Evolutionary conservation across 1,140 invertebrate genomes (phyloP).

Genomic region (Heliconius eleuchia): DNA sequence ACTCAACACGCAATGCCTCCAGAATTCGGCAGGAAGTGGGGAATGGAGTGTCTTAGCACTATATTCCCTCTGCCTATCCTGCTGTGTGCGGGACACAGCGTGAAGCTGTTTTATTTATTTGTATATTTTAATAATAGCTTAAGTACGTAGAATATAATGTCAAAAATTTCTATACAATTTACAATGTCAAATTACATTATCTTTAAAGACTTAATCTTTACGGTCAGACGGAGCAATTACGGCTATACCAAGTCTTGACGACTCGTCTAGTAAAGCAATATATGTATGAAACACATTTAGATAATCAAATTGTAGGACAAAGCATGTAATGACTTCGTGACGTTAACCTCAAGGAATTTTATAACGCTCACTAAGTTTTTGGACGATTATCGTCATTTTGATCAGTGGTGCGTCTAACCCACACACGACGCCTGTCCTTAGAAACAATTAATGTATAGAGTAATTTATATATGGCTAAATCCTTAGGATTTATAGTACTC

Average conservation of each 20-base stretch:
- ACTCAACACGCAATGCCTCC: too few species aligned
- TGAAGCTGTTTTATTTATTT: too few species aligned
- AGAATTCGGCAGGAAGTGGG: too few species aligned
- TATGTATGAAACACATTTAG: slow-evolving; percentile 41
- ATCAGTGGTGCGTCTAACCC: slow-evolving; percentile 68
- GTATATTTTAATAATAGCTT: too few species aligned
- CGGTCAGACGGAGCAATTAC: slow-evolving; percentile 55
- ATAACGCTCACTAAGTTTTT: slow-evolving; percentile 64
- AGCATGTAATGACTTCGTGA: slow-evolving; percentile 71
- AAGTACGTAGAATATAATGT: background rate
- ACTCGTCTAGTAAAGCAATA: slow-evolving; percentile 21
- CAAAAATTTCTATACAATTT: background rate
- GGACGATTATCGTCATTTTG: slow-evolving; percentile 66
- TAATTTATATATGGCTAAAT: slow-evolving; percentile 13
- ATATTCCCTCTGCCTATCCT: too few species aligned
- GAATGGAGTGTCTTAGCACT: too few species aligned
- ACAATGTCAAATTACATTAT: slow-evolving; percentile 7
- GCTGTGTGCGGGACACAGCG: too few species aligned
- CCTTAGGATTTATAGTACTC: background rate
- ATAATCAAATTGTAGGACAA: slow-evolving; percentile 62
- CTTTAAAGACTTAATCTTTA: slow-evolving; percentile 37
- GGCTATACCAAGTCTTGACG: slow-evolving; percentile 37
- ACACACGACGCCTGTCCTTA: slow-evolving; percentile 69
- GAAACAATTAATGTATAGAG: slow-evolving; percentile 59
- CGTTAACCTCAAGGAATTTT: slow-evolving; percentile 61